These are phyloP conservation scores for Plagodis dolabraria DNA, from an alignment of 2,888 invertebrate genomes.

Conservation along the genomic window DNA sequence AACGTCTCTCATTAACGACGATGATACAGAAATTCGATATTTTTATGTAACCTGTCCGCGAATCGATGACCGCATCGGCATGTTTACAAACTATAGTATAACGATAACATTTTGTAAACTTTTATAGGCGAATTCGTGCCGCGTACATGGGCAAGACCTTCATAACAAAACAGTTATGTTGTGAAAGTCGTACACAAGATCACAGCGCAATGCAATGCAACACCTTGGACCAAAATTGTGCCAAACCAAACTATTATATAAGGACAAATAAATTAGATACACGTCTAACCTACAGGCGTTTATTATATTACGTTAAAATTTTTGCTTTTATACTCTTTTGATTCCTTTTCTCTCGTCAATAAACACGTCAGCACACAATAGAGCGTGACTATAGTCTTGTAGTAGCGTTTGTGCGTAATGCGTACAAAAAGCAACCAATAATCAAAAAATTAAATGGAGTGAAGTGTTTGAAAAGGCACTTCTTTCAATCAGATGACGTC, in stretches of 20 bases:
- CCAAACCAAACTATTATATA: constrained; percentile 52
- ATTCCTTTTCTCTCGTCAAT: constrained; percentile 7
- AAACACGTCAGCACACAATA: constrained; percentile 11
- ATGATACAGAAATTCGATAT: constrained; percentile 48
- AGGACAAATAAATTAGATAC: constrained; percentile 37
- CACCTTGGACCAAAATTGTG: constrained; percentile 52
- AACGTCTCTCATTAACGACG: constrained; percentile 49
- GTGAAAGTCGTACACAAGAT: constrained; percentile 59
- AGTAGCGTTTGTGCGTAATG: too few species aligned
- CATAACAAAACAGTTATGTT: constrained; percentile 52
- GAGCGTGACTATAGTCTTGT: too few species aligned
- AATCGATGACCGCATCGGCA: constrained; percentile 20
- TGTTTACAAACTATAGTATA: background rate
- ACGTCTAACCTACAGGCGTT: constrained; percentile 23
- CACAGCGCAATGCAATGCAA: constrained; percentile 50
- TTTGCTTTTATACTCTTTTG: constrained; percentile 11
- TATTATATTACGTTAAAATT: constrained; percentile 6
- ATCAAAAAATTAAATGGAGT: too few species aligned
- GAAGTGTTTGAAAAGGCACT: too few species aligned
- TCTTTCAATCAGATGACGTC: too few species aligned
- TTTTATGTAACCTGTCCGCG: constrained; percentile 32
- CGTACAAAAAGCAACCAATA: too few species aligned
- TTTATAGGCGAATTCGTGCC: constrained; percentile 46
- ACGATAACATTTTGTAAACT: constrained; percentile 37
- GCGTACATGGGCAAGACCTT: constrained; percentile 54